These are phyloP conservation scores for Galaxias olidus DNA, from an alignment of 2,797 vertebrate genomes.

Conservation along the genomic window DNA sequence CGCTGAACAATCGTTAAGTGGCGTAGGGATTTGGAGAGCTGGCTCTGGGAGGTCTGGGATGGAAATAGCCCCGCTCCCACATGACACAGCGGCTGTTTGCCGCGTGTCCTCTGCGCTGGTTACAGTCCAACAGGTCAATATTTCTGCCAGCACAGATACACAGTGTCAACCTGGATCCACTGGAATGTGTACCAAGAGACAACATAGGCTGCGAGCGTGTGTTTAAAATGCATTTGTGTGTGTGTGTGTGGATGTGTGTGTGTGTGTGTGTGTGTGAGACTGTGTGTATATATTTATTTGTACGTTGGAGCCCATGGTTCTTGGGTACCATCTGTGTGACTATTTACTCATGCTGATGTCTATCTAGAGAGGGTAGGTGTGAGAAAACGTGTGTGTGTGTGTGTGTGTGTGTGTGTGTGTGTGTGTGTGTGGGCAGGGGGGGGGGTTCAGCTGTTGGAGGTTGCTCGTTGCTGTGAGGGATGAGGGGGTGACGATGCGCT, in stretches of 20 bases:
- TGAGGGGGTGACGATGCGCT: too few relatives aligned
- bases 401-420: background rate
- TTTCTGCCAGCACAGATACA: constrained; percentile 55
- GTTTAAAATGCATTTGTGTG: constrained; percentile 5
- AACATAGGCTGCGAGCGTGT: constrained; percentile 2
- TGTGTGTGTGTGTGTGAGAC: background rate
- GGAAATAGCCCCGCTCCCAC: too few relatives aligned
- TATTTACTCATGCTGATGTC: too few relatives aligned
- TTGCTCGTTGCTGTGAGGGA: too few relatives aligned
- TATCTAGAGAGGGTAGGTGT: too few relatives aligned
- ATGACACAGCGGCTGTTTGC: too few relatives aligned
- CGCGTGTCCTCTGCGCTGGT: constrained; percentile 16
- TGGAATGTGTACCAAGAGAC: constrained; percentile 29
- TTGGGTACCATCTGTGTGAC: too few relatives aligned
- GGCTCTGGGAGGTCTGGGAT: too few relatives aligned
- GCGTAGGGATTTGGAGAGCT: too few relatives aligned
- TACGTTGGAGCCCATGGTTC: background rate
- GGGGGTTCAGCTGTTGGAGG: background rate
- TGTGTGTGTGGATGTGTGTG: constrained; percentile 1
- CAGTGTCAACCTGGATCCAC: constrained; percentile 52
- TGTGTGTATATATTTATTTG: background rate
- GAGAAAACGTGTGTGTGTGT: too few relatives aligned
- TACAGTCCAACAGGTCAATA: constrained; percentile 56
- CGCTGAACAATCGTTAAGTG: too few relatives aligned
- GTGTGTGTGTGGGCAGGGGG: background rate